phyloP scores from a whole-genome alignment of 92 coral and sea anemone genomes.

The Palythoa heliodiscus region DNA sequence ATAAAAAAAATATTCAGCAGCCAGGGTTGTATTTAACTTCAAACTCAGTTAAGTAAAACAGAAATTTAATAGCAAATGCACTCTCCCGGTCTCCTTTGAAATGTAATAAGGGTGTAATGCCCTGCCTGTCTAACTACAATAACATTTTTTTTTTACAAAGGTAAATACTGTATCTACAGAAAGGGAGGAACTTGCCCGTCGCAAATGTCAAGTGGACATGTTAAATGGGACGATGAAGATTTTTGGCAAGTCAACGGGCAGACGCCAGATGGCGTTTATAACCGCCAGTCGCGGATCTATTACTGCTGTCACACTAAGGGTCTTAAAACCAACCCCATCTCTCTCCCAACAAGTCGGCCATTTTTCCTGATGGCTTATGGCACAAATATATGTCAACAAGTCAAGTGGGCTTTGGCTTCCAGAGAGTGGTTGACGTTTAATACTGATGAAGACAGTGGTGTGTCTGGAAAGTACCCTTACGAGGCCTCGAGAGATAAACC shows the following conservation, averaged over 20 bases:
- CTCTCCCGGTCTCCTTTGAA: too few species aligned
- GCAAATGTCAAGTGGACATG: conserved; percentile 43
- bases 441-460: conserved; percentile 5
- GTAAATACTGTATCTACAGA: conserved; percentile 64
- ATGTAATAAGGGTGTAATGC: too few species aligned
- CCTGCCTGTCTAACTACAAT: too few species aligned
- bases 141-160: conserved; percentile 1
- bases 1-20: too few species aligned
- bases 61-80: too few species aligned
- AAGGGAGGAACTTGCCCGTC: conserved; percentile 45
- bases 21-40: too few species aligned
- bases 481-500: background rate
- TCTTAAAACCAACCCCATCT: conserved; percentile 30
- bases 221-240: conserved; percentile 59
- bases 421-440: conserved; percentile 24
- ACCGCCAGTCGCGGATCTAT: conserved; percentile 45
- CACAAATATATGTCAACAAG: conserved; percentile 50
- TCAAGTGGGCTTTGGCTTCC: conserved; percentile 32
- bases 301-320: conserved; percentile 55
- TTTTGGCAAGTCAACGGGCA: conserved; percentile 28
- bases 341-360: conserved; percentile 55
- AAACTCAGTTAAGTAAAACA: too few species aligned
- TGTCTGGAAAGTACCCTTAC: background rate
- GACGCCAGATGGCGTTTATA: conserved; percentile 56
- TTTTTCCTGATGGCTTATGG: conserved; percentile 53